These are phyloP conservation scores for Melanostoma scalare DNA, from an alignment of 2,888 invertebrate species.

Conservation along the genomic window DNA sequence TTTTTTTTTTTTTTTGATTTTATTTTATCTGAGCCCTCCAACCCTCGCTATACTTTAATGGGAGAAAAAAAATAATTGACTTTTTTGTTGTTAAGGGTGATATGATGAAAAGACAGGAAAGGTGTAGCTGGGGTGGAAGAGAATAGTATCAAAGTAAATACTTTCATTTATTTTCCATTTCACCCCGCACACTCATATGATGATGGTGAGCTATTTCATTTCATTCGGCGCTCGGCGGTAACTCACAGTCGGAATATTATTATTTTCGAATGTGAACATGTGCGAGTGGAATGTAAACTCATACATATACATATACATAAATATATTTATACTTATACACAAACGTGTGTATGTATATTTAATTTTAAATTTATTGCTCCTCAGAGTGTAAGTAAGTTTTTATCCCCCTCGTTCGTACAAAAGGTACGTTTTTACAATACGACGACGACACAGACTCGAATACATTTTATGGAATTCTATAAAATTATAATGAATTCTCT, in stretches of 20 bases:
- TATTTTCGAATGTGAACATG: constrained; percentile 69
- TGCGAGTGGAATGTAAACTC: constrained; percentile 59
- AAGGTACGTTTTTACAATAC: constrained; percentile 10
- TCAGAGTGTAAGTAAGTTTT: constrained; percentile 64
- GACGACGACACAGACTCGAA: constrained; percentile 21
- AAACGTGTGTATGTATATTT: constrained; percentile 34
- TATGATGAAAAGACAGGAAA: constrained; percentile 21
- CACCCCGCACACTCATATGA: not conserved
- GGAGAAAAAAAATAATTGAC: constrained; percentile 53
- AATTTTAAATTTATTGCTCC: constrained; percentile 70
- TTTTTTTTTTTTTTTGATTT: constrained; percentile 1
- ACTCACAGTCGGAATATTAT: constrained; percentile 51
- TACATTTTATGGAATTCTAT: constrained; percentile 65
- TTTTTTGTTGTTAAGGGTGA: constrained; percentile 56
- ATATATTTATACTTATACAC: not conserved
- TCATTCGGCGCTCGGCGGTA: constrained; percentile 2
- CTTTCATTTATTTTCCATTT: constrained; percentile 53
- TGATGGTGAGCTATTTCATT: constrained; percentile 48
- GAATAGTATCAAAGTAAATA: constrained; percentile 46
- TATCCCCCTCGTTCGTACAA: constrained; percentile 34
- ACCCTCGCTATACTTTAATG: not conserved
- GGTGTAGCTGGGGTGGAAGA: constrained; percentile 3
- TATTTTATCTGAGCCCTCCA: not conserved
- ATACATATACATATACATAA: not conserved
- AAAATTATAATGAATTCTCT: constrained; percentile 72